Evolutionary conservation across 2,113 vertebrate genomes (phyloP).

Genomic region (Genyomyrus donnyi): DNA sequence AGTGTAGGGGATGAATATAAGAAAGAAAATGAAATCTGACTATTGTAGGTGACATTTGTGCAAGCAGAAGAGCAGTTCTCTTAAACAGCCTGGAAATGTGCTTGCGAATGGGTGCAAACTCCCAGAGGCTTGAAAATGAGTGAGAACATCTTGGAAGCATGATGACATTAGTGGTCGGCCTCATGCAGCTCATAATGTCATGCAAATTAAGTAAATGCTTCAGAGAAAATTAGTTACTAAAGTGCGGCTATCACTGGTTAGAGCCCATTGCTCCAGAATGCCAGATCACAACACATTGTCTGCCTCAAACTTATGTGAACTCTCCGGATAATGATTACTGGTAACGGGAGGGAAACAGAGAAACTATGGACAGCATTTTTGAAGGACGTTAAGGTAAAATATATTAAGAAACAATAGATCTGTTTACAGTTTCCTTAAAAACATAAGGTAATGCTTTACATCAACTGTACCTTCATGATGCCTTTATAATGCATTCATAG

Average conservation of each 20-base stretch:
- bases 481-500: not conserved
- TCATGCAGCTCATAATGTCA: not conserved
- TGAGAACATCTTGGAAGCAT: not conserved
- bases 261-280: not conserved
- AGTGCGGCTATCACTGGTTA: not conserved
- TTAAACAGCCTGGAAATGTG: not conserved
- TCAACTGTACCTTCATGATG: not conserved
- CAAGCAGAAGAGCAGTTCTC: not conserved
- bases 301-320: not conserved
- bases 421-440: not conserved
- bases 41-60: not conserved
- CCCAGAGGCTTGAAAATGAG: not conserved
- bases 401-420: not conserved
- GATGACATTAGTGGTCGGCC: not conserved
- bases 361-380: not conserved
- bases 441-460: not conserved
- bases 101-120: not conserved
- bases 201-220: not conserved
- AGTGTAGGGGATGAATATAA: not conserved
- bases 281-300: not conserved
- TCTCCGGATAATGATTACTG: not conserved
- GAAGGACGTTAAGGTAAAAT: not conserved
- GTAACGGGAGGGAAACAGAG: not conserved
- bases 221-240: not conserved
- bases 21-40: not conserved